A percentile compares a stretch with the other conserved stretches of the same genome.
Conservation (phyloP, 1,140 invertebrate genomes). For the Monochamus saltuarius region DNA sequence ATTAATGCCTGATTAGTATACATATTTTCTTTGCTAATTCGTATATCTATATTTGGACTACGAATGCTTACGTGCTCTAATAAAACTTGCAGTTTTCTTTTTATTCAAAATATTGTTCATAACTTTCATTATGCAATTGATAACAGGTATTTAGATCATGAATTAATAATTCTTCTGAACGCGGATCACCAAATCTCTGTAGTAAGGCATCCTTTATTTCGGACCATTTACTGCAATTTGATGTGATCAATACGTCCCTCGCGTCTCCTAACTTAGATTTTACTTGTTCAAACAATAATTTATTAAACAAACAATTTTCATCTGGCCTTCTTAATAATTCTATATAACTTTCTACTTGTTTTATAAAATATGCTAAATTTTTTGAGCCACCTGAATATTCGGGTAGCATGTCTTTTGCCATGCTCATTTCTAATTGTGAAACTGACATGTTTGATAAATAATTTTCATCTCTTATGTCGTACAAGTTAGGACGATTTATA, state of each 20-base stretch:
- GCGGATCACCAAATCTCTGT: conserved; percentile 13
- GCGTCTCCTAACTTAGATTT: conserved; percentile 19
- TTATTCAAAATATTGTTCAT: conserved; percentile 10
- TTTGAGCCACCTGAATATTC: conserved; percentile 19
- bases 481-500: too few relatives aligned
- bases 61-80: conserved; percentile 12
- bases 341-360: conserved; percentile 7
- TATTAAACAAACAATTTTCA: too few relatives aligned
- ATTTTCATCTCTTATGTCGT: too few relatives aligned
- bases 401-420: conserved; percentile 17
- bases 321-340: conserved; percentile 9
- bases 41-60: conserved; percentile 8
- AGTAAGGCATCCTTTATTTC: conserved; percentile 10
- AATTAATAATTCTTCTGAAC: conserved; percentile 9
- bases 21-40: conserved; percentile 15
- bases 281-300: conserved; percentile 17
- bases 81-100: conserved; percentile 3
- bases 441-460: too few relatives aligned
- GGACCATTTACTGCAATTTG: conserved; percentile 9
- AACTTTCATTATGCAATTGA: conserved; percentile 12
- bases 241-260: conserved; percentile 12
- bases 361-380: conserved; percentile 20
- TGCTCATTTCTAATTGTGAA: conserved; percentile 2
- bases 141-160: conserved; percentile 17
- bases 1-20: conserved; percentile 8